Conservation (phyloP, 2,888 invertebrate species). For the Acanthosepion esculentum region DNA sequence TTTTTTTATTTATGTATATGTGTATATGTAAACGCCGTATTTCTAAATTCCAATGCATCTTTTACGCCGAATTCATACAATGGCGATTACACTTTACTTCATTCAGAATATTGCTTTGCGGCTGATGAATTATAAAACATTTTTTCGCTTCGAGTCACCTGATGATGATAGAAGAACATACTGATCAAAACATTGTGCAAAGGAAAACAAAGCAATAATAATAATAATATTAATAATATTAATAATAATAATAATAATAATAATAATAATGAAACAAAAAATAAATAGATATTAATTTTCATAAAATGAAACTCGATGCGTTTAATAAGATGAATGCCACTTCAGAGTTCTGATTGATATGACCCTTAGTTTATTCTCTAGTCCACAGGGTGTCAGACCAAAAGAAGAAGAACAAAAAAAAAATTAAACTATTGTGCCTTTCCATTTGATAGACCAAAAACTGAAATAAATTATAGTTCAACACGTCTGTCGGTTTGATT, state of each 20-base stretch:
- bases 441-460: neutral
- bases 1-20: conserved; percentile 47
- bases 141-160: neutral
- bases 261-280: neutral
- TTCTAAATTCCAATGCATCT: neutral
- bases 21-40: neutral
- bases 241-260: neutral
- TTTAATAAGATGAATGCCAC: too few species aligned
- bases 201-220: neutral
- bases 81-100: neutral
- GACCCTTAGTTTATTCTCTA: too few species aligned
- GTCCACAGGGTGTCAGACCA: too few species aligned
- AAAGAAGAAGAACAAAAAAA: neutral
- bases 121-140: neutral
- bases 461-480: neutral
- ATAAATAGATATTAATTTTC: neutral
- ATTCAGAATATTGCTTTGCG: neutral
- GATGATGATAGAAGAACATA: neutral
- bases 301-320: too few species aligned
- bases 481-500: neutral
- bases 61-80: neutral
- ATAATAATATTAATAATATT: neutral
- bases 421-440: neutral
- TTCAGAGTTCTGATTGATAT: too few species aligned
- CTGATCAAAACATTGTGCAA: neutral